Evolutionary conservation across 2,113 vertebrate species (phyloP), one percentile per base, ranked within the genome.

Genomic region (Limanda limanda): DNA sequence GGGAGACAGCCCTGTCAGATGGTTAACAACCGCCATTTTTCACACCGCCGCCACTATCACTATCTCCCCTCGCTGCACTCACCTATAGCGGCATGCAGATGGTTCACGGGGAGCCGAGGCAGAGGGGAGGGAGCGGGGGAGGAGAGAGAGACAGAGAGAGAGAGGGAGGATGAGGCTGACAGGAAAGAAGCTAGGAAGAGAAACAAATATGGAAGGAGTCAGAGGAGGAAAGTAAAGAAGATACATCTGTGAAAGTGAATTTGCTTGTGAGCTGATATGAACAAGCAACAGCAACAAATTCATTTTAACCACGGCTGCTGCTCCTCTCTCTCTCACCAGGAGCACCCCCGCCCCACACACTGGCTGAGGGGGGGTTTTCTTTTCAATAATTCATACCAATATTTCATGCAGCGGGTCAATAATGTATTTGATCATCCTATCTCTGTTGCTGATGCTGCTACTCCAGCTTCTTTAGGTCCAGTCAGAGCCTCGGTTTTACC

Each of bases 21-120:
- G 84, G 82, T 92, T 94, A 92, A 92, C 90, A 92, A 88, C 91
- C 82, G 55, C 88, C 88, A 89, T 94, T 91, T 92, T 86, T 92
- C 91, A 92, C 88, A 89, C 81, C 61, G 65, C 87, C 82, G 56
- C 84, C 85, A 62, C 85, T 88, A 80, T 82, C 58, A 65, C 82
- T 91, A 85, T 88, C 87, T 83, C 47, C 72, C 86, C 83, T 81
- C 56, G 13, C 84, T 81, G 88, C 88, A 89, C 71, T 76, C 83
- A 88, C 84, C 88, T 86, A 84, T 83, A 64, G 83, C 74, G 52
- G 86, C 82, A 89, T 91, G 89, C 86, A 90, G 87, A 93, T 91
- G 85, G 83, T 79, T 83, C 72, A 12, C 5, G 21, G 84, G 72
- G 81, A 72, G 68, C 37, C 35, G 23, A 23, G 25, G 23, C 10